Evolutionary conservation across 2,797 vertebrate species (phyloP), one percentile per base, ranked within the genome.

Genomic region (Cichlasoma orientale): DNA sequence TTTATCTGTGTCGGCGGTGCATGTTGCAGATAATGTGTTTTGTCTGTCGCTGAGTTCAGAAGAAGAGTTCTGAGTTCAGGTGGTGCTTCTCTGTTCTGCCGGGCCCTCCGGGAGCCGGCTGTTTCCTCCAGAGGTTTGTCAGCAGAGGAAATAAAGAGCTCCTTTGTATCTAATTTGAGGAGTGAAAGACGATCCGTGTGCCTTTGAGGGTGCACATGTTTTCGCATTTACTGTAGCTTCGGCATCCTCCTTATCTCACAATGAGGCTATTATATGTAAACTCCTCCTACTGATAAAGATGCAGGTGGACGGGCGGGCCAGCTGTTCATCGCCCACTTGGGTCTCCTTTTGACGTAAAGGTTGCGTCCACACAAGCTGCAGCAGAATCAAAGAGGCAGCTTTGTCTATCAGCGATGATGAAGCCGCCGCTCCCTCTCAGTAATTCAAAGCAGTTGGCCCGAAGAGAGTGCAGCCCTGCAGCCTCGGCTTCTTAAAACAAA

Each of bases 211-310:
- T 78, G 87, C 89, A 89, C 78, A 63, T 92, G 89, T 94, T 93
- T 93, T 91, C 86, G 72, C 86, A 69, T 92, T 92, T 90, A 83
- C 83, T 85, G 71, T 73, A 80, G 88, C 83, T 83, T 25, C 69
- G 78, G 80, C 87, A 82, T 90, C 87, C 85, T 91, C 78, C 79
- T 52, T 71, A 55, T 87, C 82, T 85, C 88, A 94, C 94, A 95
- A 94, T 90, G 91, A 89, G 72, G 47, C 86, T 86, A 85, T 94
- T 95, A 93, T 94, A 84, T 56, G 53, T 63, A 61, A 23, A 69
- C 72, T 57, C 77, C 86, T 80, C 81, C 82, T 27, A 68, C 89
- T 10, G 79, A 80, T 86, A 69, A 79, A 74, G 82, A 88, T 61
- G 88, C 92, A 93, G 93, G 90, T 92, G 92, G 84, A 88, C 57